Base-by-base conservation (phyloP, 30 jellyfish, hydroid and myxozoan species). In the Pelagia noctiluca region DNA sequence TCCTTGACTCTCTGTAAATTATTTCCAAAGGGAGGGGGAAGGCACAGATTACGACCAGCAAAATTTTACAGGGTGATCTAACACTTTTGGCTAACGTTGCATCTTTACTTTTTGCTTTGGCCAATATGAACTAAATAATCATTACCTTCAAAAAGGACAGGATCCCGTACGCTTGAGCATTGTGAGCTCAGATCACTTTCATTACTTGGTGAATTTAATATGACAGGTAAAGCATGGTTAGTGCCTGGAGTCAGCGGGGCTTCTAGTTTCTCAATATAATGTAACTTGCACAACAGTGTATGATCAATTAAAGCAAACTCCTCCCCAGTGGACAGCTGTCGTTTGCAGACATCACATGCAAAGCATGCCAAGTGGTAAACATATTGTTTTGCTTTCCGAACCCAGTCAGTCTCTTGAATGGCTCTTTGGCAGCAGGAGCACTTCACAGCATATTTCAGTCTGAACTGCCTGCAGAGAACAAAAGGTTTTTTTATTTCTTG, bases 241-340 rank as follows among this genome's bases (percentile, higher is more conserved):
- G 89, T 35, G 33, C 89, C 64, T 3, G 89, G 89, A 12, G 89
- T 79, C 61, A 66, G 38, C 0, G 98, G 98, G 2, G 95, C 71
- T 76, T 92, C 98, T 47, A 92, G 87, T 38, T 81, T 88, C 80
- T 92, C 98, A 26, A 92, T 92, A 73, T 92, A 92, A 81, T 92
- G 98, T 49, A 92, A 78, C 74, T 92, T 92, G 60, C 98, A 92
- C 23, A 92, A 60, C 1, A 92, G 86, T 79, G 67, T 92, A 75
- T 92, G 87, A 33, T 92, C 97, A 38, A 92, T 68, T 0, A 92
- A 79, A 2, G 98, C 98, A 92, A 92, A 92, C 75, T 92, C 98
- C 63, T 92, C 98, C 50, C 98, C 98, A 35, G 98, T 92, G 7
- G 98, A 92, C 1, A 92, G 89, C 69, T 92, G 98, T 68, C 98